Conservation (phyloP, 2,888 invertebrate genomes). For the Bimastos eiseni region DNA sequence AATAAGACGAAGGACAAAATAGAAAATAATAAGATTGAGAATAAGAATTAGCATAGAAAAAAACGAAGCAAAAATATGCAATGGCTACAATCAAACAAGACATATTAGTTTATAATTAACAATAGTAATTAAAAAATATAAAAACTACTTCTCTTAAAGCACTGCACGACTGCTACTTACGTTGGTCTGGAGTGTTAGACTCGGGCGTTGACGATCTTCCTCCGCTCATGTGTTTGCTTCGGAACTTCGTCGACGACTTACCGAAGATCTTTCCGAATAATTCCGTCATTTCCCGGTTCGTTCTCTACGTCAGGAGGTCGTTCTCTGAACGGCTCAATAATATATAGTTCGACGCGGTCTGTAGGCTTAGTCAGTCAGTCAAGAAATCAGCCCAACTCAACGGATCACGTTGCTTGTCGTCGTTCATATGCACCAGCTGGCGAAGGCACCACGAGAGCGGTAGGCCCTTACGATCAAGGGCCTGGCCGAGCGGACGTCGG, state of each 20-base stretch:
- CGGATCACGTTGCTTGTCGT: neutral
- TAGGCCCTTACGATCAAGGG: neutral
- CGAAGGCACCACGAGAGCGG: neutral
- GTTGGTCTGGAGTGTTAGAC: neutral
- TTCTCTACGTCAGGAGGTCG: neutral
- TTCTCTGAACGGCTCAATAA: neutral
- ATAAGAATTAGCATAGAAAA: too few species aligned
- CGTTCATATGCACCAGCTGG: neutral
- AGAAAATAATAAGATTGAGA: too few species aligned
- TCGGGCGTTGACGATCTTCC: neutral
- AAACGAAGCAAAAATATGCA: too few species aligned
- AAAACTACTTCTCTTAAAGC: neutral
- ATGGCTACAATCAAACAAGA: too few species aligned
- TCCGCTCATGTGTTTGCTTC: neutral
- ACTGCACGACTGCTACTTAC: neutral
- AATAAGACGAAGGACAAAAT: too few species aligned
- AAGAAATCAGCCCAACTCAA: neutral
- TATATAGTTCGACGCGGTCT: neutral
- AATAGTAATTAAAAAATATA: too few species aligned
- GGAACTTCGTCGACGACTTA: neutral
- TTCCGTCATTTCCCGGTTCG: neutral
- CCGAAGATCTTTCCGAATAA: conserved; percentile 1
- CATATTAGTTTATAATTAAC: too few species aligned
- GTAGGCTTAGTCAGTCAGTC: neutral
- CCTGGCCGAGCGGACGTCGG: neutral